A percentile compares a stretch with the other conserved stretches of the same genome.
Evolutionary conservation across 2,888 invertebrate species (phyloP).

Genomic region (Andrena bucephala): DNA sequence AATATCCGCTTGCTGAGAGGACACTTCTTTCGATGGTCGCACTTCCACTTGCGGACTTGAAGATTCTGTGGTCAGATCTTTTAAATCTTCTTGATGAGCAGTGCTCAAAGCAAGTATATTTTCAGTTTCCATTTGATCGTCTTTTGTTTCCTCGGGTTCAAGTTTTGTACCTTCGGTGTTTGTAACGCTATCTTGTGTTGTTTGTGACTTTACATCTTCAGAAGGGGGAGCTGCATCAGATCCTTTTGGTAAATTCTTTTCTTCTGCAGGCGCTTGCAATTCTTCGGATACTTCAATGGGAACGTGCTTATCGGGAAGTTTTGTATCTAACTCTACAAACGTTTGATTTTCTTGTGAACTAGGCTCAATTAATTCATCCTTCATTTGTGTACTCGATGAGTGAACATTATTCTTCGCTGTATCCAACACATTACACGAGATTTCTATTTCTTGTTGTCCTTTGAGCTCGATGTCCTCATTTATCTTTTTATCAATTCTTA

Average conservation of each 20-base stretch:
- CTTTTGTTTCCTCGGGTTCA: slow-evolving; percentile 34
- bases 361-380: slow-evolving; percentile 24
- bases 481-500: slow-evolving; percentile 41
- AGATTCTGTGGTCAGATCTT: slow-evolving; percentile 25
- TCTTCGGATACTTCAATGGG: slow-evolving; percentile 29
- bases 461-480: slow-evolving; percentile 48
- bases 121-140: slow-evolving; percentile 34
- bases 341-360: slow-evolving; percentile 26
- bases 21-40: slow-evolving; percentile 29
- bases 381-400: slow-evolving; percentile 37
- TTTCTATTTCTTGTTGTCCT: slow-evolving; percentile 72
- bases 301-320: slow-evolving; percentile 31
- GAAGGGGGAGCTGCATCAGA: neutral
- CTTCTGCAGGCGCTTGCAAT: slow-evolving; percentile 20
- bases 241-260: slow-evolving; percentile 16
- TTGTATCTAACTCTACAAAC: slow-evolving; percentile 37
- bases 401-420: slow-evolving; percentile 45
- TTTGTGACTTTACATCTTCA: slow-evolving; percentile 25
- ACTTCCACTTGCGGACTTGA: slow-evolving; percentile 22
- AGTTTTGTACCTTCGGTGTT: slow-evolving; percentile 20
- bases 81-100: slow-evolving; percentile 20
- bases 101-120: slow-evolving; percentile 11
- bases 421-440: slow-evolving; percentile 62
- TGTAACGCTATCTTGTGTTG: neutral
- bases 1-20: slow-evolving; percentile 32